Evolutionary conservation across 2,888 invertebrate genomes (phyloP), one percentile per base, ranked within the genome.

Genomic region (Dascillus cervinus): DNA sequence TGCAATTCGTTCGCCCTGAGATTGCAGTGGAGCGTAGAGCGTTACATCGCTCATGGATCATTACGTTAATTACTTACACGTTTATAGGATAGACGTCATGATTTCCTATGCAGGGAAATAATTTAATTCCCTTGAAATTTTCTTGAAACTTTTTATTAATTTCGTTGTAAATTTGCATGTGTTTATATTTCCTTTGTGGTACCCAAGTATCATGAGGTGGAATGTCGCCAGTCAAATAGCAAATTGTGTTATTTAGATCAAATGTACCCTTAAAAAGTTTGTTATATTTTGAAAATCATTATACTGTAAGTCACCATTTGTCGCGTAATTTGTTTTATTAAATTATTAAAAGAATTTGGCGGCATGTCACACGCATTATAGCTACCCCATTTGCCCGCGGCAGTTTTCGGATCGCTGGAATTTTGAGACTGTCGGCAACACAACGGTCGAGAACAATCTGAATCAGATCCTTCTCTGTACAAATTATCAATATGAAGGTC

Each of bases 211-310:
- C 79, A 55, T 92, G 92, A 49, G 87, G 81, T 22, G 90, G 75
- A 4, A 87, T 73, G 55, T 94, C 94, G 2, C 94, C 94, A 11
- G 92, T 86, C 58, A 86, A 84, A 51, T 90, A 82, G 3, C 92
- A 68, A n/a, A n/a, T n/a, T n/a, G n/a, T n/a, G n/a, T n/a, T n/a
- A n/a, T n/a, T n/a, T n/a, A n/a, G n/a, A n/a, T n/a, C n/a, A n/a
- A n/a, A n/a, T n/a, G n/a, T n/a, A n/a, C n/a, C n/a, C n/a, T n/a
- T n/a, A n/a, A n/a, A n/a, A n/a, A n/a, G n/a, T n/a, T n/a, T n/a
- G n/a, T n/a, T n/a, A n/a, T n/a, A n/a, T n/a, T n/a, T n/a, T n/a
- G n/a, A n/a, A n/a, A n/a, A n/a, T n/a, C n/a, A n/a, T n/a, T n/a
- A n/a, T n/a, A n/a, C n/a, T n/a, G n/a, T n/a, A n/a, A n/a, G n/a